Evolutionary conservation across 2,113 vertebrate genomes (phyloP), one percentile per base, ranked within the genome.

Genomic region (Cavia aperea): DNA sequence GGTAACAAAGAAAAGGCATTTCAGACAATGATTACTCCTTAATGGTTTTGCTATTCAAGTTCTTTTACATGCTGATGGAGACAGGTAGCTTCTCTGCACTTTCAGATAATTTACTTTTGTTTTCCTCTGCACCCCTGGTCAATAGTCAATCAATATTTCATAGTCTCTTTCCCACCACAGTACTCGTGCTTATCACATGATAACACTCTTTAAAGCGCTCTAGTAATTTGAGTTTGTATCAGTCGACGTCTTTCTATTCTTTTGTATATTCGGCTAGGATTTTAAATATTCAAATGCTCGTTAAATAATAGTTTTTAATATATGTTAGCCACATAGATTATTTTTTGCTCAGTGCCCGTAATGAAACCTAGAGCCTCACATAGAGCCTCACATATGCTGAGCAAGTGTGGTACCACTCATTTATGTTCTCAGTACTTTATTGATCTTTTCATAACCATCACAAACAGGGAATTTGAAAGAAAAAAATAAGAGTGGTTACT

Each of bases 131-230:
- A 31, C 24, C 36, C 89, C 14, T 72, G 33, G 81, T 86, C 79
- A 86, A 81, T 66, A 85, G 46, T 63, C 12, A 11, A 86, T 93
- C 26, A 62, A 82, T 56, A 86, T 92, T 96, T 95, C 83, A 73
- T n/a, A 86, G 31, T 51, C 1, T 60, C 4, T 79, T 70, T 89
- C 68, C 36, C 92, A n/a, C 46, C n/a, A 13, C 23, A 70, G 5
- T 13, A 15, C 21, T 79, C 10, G 6, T 31, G 73, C 18, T 79
- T 70, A 65, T 4, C 15, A 7, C 54, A 77, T 58, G 58, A 91
- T 36, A 66, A 11, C 5, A 39, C 84, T 90, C 39, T 89, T 5
- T 65, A 81, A 86, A 72, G 49, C 60, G 19, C 56, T 84, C 54
- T 7, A 33, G 51, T 43, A 93, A 75, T 54, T 83, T 82, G 12